Conservation (phyloP, 2,113 vertebrate species). For the Microcebus lehilahytsara region DNA sequence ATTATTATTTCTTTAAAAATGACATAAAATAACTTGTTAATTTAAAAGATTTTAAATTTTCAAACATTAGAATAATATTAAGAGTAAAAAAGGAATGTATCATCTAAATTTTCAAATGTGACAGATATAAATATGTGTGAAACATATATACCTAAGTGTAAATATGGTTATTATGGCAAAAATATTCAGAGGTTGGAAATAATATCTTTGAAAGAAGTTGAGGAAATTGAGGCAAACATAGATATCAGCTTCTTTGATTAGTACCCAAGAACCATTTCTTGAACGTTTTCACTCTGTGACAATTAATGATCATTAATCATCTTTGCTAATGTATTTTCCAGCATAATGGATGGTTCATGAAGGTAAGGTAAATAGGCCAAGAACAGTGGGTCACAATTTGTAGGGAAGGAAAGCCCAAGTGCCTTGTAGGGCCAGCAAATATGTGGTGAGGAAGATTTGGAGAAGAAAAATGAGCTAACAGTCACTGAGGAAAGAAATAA, state of each 20-base stretch:
- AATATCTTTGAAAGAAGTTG: neutral
- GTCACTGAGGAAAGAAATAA: neutral
- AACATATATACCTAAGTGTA: neutral
- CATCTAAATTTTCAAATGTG: neutral
- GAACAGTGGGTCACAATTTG: neutral
- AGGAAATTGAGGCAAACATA: neutral
- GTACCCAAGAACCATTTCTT: neutral
- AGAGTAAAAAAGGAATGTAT: neutral
- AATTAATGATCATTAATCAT: neutral
- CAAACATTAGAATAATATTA: neutral
- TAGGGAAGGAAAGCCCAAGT: neutral
- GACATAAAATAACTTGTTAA: neutral
- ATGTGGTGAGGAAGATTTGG: neutral
- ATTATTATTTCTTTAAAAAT: neutral
- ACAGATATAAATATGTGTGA: neutral
- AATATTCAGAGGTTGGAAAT: neutral
- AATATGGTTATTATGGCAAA: slow-evolving; percentile 12
- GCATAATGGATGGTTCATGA: neutral
- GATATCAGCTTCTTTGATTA: neutral
- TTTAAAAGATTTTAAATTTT: neutral
- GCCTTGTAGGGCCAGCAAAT: neutral
- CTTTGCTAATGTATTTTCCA: neutral
- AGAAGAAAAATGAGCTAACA: neutral
- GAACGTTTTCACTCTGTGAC: neutral
- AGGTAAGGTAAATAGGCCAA: neutral